phyloP scores from a whole-genome alignment of 1,140 invertebrate genomes.

The Octopus bimaculoides region DNA sequence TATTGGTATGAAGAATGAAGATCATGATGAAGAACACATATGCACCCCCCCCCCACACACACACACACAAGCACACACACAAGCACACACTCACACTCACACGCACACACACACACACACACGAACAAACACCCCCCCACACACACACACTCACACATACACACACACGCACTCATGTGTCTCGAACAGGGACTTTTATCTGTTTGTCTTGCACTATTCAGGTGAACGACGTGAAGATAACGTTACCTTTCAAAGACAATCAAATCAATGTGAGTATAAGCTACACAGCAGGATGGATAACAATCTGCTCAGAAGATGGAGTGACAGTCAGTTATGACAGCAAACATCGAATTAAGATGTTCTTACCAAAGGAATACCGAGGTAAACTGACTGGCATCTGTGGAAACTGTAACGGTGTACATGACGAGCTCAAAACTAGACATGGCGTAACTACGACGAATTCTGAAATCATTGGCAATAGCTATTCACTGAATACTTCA shows the following conservation, averaged over 20 bases:
- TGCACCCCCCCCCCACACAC: no score
- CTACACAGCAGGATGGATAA: background rate
- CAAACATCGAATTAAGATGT: slow-evolving; percentile 9
- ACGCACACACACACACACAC: no score
- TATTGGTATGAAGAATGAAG: no score
- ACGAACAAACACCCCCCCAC: no score
- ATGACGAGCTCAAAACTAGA: slow-evolving; percentile 15
- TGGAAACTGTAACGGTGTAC: slow-evolving; percentile 19
- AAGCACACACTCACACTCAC: no score
- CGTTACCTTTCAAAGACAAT: background rate
- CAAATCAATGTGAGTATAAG: background rate
- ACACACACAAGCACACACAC: no score
- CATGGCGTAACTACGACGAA: no score
- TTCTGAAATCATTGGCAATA: no score
- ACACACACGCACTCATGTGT: no score
- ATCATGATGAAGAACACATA: no score
- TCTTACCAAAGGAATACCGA: background rate
- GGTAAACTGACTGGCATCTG: slow-evolving; percentile 14
- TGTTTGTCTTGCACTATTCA: background rate
- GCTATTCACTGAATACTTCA: background rate
- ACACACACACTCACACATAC: no score
- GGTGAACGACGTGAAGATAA: background rate
- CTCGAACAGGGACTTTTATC: no score
- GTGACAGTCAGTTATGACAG: slow-evolving; percentile 19
- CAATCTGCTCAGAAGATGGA: background rate